Evolutionary conservation across 2,113 vertebrate species (phyloP), one percentile per base, ranked within the genome.

Genomic region (Apeltes quadracus): DNA sequence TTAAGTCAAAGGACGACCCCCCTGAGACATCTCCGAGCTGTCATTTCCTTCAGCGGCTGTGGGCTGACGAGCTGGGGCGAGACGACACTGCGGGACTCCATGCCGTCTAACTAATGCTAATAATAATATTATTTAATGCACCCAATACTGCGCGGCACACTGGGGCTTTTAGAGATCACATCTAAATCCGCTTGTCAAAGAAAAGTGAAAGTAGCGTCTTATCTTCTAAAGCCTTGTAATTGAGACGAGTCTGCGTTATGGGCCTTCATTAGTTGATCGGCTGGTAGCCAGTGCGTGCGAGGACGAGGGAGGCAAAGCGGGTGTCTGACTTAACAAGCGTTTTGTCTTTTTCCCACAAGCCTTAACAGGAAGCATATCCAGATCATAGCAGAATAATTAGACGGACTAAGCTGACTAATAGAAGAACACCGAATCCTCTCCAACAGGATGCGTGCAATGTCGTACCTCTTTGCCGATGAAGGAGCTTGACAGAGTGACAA

Each of bases 401-500:
- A 34, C 46, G 43, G n/a, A n/a, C n/a, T n/a, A n/a, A n/a, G 53
- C 61, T 1, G 71, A 9, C 69, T 75, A 38, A 79, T 34, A 41
- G 62, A 76, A 62, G 53, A 68, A 72, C 14, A 41, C 34, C 4
- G 16, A 11, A 15, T 32, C 23, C 15, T 46, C 34, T 51, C 32
- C 1, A 1, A 41, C 27, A 53, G 65, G 73, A 38, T 2, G 20
- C 7, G 34, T 55, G 46, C 25, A 3, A 10, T 39, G 76, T 25
- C 57, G 55, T 91, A 99, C 98, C 94, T 98, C 95, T 79, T 96
- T 93, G 1, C 95, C 87, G 93, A 99, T 98, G 93, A 99, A 99
- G 90, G 98, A 99, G 92, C 98, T 99, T 46, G 90, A 94, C 78
- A 99, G 94, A 20, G 98, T 99, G 79, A 99, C 92, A 2, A 93